A percentile compares a stretch with the other conserved stretches of the same genome.
These are phyloP conservation scores for Heliothis subflexa DNA, from an alignment of 1,140 invertebrate species.

Conservation along the genomic window DNA sequence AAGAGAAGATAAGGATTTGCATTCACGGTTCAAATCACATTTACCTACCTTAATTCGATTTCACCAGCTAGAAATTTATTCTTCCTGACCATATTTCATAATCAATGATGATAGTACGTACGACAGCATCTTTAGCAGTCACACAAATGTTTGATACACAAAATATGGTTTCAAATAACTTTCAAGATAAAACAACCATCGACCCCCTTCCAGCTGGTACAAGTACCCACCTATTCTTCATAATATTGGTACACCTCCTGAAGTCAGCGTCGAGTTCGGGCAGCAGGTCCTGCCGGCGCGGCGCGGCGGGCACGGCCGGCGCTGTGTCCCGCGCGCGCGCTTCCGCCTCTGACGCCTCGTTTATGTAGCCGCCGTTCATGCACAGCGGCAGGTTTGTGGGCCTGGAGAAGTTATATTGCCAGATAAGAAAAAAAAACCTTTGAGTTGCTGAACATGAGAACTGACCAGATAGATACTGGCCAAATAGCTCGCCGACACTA, in stretches of 20 bases:
- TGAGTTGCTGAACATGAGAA: no score
- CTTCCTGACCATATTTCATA: background rate
- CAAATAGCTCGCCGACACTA: no score
- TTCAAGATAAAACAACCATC: background rate
- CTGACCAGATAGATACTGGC: no score
- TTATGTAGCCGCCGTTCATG: conserved; percentile 90
- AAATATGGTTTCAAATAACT: no score
- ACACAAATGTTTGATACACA: background rate
- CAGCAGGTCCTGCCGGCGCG: conserved; percentile 65
- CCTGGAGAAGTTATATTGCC: conserved; percentile 64
- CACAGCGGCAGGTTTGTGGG: conserved; percentile 89
- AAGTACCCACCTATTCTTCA: conserved; percentile 71
- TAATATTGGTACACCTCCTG: conserved; percentile 76
- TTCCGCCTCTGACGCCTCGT: conserved; percentile 89
- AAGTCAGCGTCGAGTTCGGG: conserved; percentile 74
- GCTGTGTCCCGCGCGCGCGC: conserved; percentile 71
- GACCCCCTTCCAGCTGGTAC: no score
- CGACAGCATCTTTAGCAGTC: background rate
- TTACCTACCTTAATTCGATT: no score
- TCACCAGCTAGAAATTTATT: no score
- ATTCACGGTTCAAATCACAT: no score
- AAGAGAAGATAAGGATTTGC: no score
- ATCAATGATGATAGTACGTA: no score
- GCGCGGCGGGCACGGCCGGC: conserved; percentile 54
- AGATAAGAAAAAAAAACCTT: no score